phyloP scores from a whole-genome alignment of 2,113 vertebrate species.

The Bufo bufo region DNA sequence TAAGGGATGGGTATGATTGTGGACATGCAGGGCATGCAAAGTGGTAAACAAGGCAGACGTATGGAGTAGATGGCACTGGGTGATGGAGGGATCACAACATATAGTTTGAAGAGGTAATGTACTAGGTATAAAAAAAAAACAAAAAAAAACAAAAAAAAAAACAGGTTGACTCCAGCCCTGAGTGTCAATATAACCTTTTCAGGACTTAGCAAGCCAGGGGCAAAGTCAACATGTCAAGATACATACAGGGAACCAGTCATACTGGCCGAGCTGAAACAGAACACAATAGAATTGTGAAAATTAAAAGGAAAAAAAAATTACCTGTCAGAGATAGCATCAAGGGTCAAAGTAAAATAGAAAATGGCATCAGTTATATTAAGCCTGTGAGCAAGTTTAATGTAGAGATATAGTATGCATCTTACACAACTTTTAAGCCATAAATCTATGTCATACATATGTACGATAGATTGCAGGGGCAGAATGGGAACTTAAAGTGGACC shows the following conservation, averaged over 20 bases:
- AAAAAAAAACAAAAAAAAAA: background rate
- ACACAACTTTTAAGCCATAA: slow-evolving; percentile 47
- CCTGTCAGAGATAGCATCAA: slow-evolving; percentile 23
- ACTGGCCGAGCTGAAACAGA: slow-evolving; percentile 20
- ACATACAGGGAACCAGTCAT: slow-evolving; percentile 14
- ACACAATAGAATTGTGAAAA: slow-evolving; percentile 39
- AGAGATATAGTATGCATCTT: slow-evolving; percentile 48
- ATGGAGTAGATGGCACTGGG: slow-evolving; percentile 19
- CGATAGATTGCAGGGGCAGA: too few relatives aligned
- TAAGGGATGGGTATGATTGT: slow-evolving; percentile 38
- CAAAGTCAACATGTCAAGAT: slow-evolving; percentile 21
- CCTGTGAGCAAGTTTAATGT: slow-evolving; percentile 55
- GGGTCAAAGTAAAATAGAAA: slow-evolving; percentile 52
- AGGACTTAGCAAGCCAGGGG: slow-evolving; percentile 29
- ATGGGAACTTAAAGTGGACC: too few relatives aligned
- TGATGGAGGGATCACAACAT: background rate
- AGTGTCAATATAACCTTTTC: background rate
- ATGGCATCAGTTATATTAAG: slow-evolving; percentile 62
- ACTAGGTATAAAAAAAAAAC: background rate
- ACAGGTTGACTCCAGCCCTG: slow-evolving; percentile 29
- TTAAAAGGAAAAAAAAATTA: slow-evolving; percentile 52
- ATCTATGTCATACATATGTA: background rate
- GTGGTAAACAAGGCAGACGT: background rate
- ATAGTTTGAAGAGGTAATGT: slow-evolving; percentile 6
- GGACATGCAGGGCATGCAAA: slow-evolving; percentile 49